Evolutionary conservation across 2,888 invertebrate genomes (phyloP).

Genomic region (Drosophila ustulata): DNA sequence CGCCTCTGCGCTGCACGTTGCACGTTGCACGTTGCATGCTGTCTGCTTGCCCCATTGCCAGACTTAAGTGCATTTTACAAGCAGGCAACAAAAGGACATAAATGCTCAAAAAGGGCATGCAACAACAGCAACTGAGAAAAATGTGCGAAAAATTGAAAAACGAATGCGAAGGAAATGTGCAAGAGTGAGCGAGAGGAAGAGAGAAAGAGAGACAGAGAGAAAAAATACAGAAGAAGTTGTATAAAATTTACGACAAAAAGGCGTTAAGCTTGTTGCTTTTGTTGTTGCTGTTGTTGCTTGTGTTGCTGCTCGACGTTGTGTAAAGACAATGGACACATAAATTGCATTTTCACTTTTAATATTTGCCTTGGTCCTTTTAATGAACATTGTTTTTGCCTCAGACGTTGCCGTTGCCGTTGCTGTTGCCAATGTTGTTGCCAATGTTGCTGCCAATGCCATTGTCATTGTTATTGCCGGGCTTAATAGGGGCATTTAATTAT

Average conservation of each 20-base stretch:
- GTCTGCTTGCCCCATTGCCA: slow-evolving; percentile 1
- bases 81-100: slow-evolving; percentile 74
- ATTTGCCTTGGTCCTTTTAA: slow-evolving; percentile 69
- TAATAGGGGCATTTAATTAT: slow-evolving; percentile 58
- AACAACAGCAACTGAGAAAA: slow-evolving; percentile 54
- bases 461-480: slow-evolving; percentile 37
- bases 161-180: slow-evolving; percentile 60
- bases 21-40: slow-evolving; percentile 19
- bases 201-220: slow-evolving; percentile 19
- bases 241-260: slow-evolving; percentile 76
- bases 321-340: slow-evolving; percentile 76
- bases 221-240: slow-evolving; percentile 59
- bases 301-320: slow-evolving; percentile 47
- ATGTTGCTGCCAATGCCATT: slow-evolving; percentile 24
- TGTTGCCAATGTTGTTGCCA: slow-evolving; percentile 13
- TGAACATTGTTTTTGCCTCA: slow-evolving; percentile 48
- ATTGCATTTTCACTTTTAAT: slow-evolving; percentile 79
- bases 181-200: slow-evolving; percentile 7
- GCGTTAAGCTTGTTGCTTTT: slow-evolving; percentile 67
- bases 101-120: slow-evolving; percentile 77
- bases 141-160: slow-evolving; percentile 72
- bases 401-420: slow-evolving; percentile 15
- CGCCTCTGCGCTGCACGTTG: slow-evolving; percentile 13
- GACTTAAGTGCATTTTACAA: slow-evolving; percentile 77
- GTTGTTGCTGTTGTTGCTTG: slow-evolving; percentile 34